Evolutionary conservation across 2,797 vertebrate species (phyloP), one percentile per base, ranked within the genome.

Genomic region (Manis pentadactyla): DNA sequence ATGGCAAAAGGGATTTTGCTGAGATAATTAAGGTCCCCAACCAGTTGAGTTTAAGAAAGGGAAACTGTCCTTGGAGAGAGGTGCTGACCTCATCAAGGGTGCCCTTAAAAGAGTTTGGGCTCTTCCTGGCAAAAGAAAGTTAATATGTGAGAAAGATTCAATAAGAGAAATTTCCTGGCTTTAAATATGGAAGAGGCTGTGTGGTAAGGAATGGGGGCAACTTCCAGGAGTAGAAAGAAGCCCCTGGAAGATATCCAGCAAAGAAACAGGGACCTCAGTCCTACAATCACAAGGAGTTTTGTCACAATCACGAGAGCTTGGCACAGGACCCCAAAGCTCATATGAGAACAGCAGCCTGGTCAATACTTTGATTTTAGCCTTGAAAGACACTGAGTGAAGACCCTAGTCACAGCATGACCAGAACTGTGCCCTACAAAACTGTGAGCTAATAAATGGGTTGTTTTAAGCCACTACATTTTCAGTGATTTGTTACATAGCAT

Each of bases 41-140:
- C 77, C 63, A 84, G 71, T 3, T 87, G 61, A 46, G 31, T 77
- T 90, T 87, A 83, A 64, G n/a, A 93, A 93, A 88, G 83, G 42
- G 61, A 77, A 64, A 90, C 2, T 53, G 34, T 51, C 66, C 34
- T 73, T 79, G 18, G 23, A 68, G 8, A 93, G n/a, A 51, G 17
- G 15, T 14, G 34, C 55, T 78, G 23, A 71, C 19, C 12, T 66
- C 77, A 90, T 77, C 21, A 59, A 66, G 27, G 42, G 27, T 53
- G 51, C 46, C 27, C 31, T 75, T 51, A 53, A 85, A 77, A 77
- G 7, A 15, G 51, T 74, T 39, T 84, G 27, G 37, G 42, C 8
- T 75, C 21, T 87, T 79, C n/a, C 71, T 61, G 51, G 25, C 46
- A 81, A 64, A 59, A 79, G 53, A 88, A 92, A 93, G 66, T 37